Conservation (phyloP, 2,797 vertebrate species). For the Myripristis murdjan region DNA sequence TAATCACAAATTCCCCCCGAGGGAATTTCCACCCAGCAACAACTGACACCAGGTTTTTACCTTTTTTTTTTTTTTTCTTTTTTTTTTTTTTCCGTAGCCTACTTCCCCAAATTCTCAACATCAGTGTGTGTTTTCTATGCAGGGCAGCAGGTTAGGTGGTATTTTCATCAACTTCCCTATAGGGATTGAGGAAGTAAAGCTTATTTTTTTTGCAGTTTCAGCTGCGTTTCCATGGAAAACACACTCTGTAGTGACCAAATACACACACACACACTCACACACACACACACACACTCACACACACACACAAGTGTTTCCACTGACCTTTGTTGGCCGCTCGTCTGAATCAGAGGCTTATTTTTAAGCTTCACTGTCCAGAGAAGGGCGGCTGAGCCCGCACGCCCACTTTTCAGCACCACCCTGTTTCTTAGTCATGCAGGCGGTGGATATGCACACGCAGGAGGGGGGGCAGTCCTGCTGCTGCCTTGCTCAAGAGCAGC, state of each 20-base stretch:
- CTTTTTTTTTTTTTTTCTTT: too few species aligned
- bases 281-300: too few species aligned
- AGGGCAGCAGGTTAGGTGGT: constrained; percentile 21
- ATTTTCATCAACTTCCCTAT: constrained; percentile 53
- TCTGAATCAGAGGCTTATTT: constrained; percentile 33
- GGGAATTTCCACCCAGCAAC: constrained; percentile 27
- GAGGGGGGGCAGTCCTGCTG: too few species aligned
- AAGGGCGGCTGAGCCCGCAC: neutral
- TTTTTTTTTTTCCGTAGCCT: neutral
- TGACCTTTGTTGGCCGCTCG: constrained; percentile 8
- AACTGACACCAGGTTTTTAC: neutral
- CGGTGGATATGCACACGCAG: too few species aligned
- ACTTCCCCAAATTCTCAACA: neutral
- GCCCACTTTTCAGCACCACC: too few species aligned
- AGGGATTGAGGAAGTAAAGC: constrained; percentile 62
- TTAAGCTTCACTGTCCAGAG: constrained; percentile 16
- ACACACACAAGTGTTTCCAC: constrained; percentile 38
- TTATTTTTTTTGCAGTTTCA: neutral
- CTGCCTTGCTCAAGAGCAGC: too few species aligned
- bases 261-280: too few species aligned
- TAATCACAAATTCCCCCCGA: constrained; percentile 11
- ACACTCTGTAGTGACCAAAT: constrained; percentile 13
- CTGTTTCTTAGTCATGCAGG: too few species aligned
- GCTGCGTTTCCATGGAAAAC: constrained; percentile 42
- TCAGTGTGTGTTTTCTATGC: constrained; percentile 31